Base-by-base conservation (phyloP, 2,888 invertebrate species). In the Pimpla rufipes region DNA sequence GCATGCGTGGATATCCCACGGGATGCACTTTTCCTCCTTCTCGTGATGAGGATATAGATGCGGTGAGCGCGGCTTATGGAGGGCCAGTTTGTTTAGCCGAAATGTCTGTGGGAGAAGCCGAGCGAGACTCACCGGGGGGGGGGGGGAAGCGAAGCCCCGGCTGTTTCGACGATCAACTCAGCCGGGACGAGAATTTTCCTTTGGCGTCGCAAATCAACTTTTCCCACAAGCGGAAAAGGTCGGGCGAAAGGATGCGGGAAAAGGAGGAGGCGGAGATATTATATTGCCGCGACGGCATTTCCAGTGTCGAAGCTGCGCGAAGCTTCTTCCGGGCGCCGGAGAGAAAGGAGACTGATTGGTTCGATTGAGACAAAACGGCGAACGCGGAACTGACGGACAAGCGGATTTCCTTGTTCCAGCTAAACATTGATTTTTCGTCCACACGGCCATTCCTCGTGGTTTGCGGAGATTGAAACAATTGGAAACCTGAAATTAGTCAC, bases 141-240 rank as follows among this genome's bases (percentile, higher is more conserved):
- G 16, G n/a, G 7, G 47, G 47, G n/a, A n/a, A n/a, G n/a, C n/a
- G n/a, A n/a, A n/a, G n/a, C n/a, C n/a, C n/a, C 16, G 16, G 16
- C 16, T 16, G n/a, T n/a, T n/a, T 29, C 5, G 29, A 2, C 29
- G 16, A 16, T 47, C 47, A 47, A 47, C n/a, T 47, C 47, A 16
- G 7, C 47, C 47, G 47, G 47, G n/a, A 47, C 47, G n/a, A 47
- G 47, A n/a, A 47, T 47, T 47, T 47, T 47, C 47, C 47, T 47
- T 47, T 47, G 47, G 47, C n/a, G 47, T 47, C 47, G n/a, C n/a
- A 47, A 47, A 47, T 47, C 47, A 47, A 47, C 47, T 47, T 47
- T 47, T 47, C 16, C 16, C 47, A 47, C n/a, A 16, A 47, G 47
- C n/a, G 5, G 29, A 5, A 47, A 16, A 47, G 47, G 47, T 47